These are phyloP conservation scores for Melanargia galathea DNA, from an alignment of 2,888 invertebrate species.

Conservation along the genomic window DNA sequence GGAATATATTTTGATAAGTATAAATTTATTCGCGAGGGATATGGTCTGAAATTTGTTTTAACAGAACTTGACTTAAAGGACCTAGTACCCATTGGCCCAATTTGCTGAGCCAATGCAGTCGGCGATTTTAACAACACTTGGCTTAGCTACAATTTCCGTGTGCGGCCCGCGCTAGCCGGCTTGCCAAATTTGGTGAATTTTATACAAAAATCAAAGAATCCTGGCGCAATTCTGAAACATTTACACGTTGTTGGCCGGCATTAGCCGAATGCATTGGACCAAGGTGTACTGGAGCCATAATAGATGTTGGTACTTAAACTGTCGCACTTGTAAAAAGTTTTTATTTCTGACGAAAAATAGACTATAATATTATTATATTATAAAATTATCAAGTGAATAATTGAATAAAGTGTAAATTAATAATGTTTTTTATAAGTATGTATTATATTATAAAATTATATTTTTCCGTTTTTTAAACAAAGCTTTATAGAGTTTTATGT, in stretches of 20 bases:
- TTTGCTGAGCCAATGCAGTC: too few relatives aligned
- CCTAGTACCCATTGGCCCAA: too few relatives aligned
- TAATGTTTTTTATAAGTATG: slow-evolving; percentile 60
- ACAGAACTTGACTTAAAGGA: slow-evolving; percentile 25
- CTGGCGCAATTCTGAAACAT: too few relatives aligned
- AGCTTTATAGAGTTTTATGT: slow-evolving; percentile 58
- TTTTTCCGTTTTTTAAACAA: slow-evolving; percentile 50
- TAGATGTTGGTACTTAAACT: slow-evolving; percentile 71
- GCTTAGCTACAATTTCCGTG: too few relatives aligned
- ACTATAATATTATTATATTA: slow-evolving; percentile 40
- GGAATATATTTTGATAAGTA: slow-evolving; percentile 79
- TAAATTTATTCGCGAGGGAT: slow-evolving; percentile 68
- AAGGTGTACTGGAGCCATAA: slow-evolving; percentile 39
- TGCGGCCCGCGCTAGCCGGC: too few relatives aligned
- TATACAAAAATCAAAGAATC: too few relatives aligned
- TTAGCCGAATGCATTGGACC: too few relatives aligned
- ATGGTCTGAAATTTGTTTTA: slow-evolving; percentile 48
- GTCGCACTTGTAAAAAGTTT: slow-evolving; percentile 43
- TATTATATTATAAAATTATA: slow-evolving; percentile 42
- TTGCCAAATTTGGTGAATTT: too few relatives aligned
- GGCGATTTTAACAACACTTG: too few relatives aligned
- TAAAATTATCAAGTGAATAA: slow-evolving; percentile 45
- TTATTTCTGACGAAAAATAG: slow-evolving; percentile 55
- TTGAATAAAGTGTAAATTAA: slow-evolving; percentile 66
- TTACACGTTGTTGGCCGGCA: too few relatives aligned